Evolutionary conservation across 1,140 invertebrate species (phyloP).

Genomic region (Vanessa atalanta): DNA sequence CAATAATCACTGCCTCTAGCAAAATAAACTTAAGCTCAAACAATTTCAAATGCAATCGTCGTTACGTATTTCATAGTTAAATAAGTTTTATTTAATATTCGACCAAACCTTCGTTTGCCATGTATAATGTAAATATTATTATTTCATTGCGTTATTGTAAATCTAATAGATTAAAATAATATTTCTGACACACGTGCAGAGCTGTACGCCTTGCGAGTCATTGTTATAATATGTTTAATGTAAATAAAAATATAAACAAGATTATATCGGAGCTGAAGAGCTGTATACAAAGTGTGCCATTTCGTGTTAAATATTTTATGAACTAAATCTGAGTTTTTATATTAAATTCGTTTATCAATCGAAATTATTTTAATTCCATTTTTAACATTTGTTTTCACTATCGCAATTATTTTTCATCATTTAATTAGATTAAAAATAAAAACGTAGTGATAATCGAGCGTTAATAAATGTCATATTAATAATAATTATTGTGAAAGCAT

Average conservation of each 20-base stretch:
- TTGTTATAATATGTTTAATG: constrained; percentile 8
- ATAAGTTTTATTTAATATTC: constrained; percentile 41
- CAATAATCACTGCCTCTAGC: neutral
- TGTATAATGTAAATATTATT: constrained; percentile 67
- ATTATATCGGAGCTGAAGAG: constrained; percentile 19
- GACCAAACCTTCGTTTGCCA: constrained; percentile 72
- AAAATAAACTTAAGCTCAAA: constrained; percentile 2
- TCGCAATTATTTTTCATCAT: neutral
- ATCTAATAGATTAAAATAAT: constrained; percentile 31
- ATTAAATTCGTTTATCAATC: neutral
- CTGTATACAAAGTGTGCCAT: constrained; percentile 34
- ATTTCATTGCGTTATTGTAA: constrained; percentile 39
- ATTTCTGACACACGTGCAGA: constrained; percentile 15
- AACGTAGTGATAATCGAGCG: neutral
- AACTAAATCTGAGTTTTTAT: neutral
- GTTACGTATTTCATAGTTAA: constrained; percentile 8
- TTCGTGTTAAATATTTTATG: constrained; percentile 23
- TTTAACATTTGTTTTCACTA: constrained; percentile 1
- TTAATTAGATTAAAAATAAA: neutral
- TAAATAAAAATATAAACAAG: constrained; percentile 13
- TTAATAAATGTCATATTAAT: neutral
- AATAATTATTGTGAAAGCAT: neutral
- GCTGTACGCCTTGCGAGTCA: neutral
- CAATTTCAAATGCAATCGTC: neutral
- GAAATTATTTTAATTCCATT: neutral